phyloP scores from a whole-genome alignment of 2,888 invertebrate species.

The Hirtodrosophila alboralis region DNA sequence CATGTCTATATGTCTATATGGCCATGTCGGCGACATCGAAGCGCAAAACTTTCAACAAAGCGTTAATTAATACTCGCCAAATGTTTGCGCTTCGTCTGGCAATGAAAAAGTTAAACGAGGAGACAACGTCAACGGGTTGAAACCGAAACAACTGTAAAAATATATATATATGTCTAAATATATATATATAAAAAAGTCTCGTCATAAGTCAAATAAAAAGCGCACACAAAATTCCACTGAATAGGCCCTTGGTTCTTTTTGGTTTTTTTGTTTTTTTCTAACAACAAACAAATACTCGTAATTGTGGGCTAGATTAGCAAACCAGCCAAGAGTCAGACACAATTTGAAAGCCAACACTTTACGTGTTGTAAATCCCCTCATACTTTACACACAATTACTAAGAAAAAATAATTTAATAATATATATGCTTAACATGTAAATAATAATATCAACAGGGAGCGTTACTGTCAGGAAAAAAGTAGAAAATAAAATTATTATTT shows the following conservation, averaged over 20 bases:
- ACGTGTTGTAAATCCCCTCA: too few relatives aligned
- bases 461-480: too few relatives aligned
- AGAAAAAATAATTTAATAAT: too few relatives aligned
- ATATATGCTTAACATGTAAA: too few relatives aligned
- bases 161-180: conserved; percentile 10
- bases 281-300: conserved; percentile 47
- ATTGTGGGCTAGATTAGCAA: conserved; percentile 69
- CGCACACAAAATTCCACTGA: conserved; percentile 62
- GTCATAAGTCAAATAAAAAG: conserved; percentile 80
- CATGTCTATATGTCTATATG: too few relatives aligned
- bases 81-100: conserved; percentile 82
- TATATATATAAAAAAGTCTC: conserved; percentile 47
- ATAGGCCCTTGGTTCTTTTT: conserved; percentile 66
- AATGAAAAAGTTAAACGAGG: conserved; percentile 78
- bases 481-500: too few relatives aligned
- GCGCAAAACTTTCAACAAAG: conserved; percentile 79
- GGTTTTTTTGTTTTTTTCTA: too few relatives aligned
- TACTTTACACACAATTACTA: too few relatives aligned
- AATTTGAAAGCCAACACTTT: neutral
- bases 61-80: conserved; percentile 81
- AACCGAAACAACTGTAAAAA: conserved; percentile 34
- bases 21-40: conserved; percentile 71
- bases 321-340: conserved; percentile 34
- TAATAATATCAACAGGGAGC: too few relatives aligned
- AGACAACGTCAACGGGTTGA: conserved; percentile 47